A percentile compares a stretch with the other conserved stretches of the same genome.
Conservation (phyloP, 2,888 invertebrate genomes). For the Plebejus anna region DNA sequence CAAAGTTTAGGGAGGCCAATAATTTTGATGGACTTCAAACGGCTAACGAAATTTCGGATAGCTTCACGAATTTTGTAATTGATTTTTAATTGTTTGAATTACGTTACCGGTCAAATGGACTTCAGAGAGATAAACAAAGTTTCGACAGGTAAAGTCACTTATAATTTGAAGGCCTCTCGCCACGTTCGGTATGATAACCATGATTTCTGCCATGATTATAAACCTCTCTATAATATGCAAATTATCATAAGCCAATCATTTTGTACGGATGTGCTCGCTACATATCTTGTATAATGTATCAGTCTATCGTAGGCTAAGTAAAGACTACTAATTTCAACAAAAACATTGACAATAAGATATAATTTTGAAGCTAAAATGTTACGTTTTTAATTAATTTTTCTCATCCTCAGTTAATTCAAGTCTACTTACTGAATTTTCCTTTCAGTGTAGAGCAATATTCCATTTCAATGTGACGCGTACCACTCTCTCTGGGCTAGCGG, state of each 20-base stretch:
- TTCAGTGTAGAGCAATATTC: constrained; percentile 46
- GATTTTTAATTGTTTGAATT: constrained; percentile 1
- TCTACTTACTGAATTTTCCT: not conserved
- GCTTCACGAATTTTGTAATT: constrained; percentile 12
- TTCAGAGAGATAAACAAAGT: not conserved
- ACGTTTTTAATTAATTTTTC: not conserved
- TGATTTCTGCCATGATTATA: no score
- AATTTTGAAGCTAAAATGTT: no score
- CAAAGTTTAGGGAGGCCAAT: constrained; percentile 37
- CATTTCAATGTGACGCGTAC: constrained; percentile 50
- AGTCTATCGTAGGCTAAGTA: no score
- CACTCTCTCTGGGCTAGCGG: constrained; percentile 53
- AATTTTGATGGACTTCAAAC: constrained; percentile 33
- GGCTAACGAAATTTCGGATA: constrained; percentile 26
- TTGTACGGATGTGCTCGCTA: no score
- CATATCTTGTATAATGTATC: no score
- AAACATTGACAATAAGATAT: no score
- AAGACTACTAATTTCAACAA: no score
- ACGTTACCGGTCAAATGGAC: not conserved
- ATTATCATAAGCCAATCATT: no score
- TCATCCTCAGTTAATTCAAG: not conserved
- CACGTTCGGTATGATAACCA: not conserved
- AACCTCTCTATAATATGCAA: no score
- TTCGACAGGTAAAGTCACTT: not conserved
- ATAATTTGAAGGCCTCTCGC: not conserved